phyloP scores from a whole-genome alignment of 2,888 invertebrate genomes.

The Ormyrus nitidulus region DNA sequence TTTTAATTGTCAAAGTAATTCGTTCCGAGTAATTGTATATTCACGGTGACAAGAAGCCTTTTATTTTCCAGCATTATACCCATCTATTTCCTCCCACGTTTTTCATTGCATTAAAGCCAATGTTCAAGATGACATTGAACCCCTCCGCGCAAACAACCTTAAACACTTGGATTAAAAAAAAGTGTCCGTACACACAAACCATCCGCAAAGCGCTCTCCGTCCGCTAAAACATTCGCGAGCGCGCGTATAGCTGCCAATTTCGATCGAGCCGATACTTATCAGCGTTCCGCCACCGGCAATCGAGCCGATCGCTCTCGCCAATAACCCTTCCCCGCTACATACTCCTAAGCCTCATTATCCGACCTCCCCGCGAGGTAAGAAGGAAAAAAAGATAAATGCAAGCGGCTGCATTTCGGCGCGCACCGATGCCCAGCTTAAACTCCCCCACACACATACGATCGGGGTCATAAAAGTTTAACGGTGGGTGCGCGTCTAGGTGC shows the following conservation, averaged over 20 bases:
- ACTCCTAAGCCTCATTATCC: not conserved
- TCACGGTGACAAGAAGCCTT: no score
- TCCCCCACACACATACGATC: not conserved
- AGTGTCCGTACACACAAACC: no score
- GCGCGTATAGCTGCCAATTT: not conserved
- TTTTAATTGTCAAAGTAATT: no score
- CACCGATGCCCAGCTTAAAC: constrained; percentile 25
- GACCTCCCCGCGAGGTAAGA: not conserved
- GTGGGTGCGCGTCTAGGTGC: constrained; percentile 19
- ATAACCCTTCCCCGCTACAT: not conserved
- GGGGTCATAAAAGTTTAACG: constrained; percentile 36
- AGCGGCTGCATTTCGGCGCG: constrained; percentile 14
- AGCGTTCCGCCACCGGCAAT: constrained; percentile 38
- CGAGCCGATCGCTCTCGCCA: constrained; percentile 1
- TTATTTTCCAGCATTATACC: no score
- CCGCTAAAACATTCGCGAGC: not conserved
- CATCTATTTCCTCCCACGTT: no score
- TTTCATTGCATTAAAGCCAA: no score
- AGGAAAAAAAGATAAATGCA: not conserved
- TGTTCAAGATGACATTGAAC: no score
- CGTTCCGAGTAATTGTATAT: no score
- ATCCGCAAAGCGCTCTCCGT: no score
- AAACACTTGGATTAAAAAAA: no score
- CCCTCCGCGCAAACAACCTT: no score
- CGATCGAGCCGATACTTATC: constrained; percentile 16